phyloP scores from a whole-genome alignment of 2,113 vertebrate species.

The Globicephala melas region DNA sequence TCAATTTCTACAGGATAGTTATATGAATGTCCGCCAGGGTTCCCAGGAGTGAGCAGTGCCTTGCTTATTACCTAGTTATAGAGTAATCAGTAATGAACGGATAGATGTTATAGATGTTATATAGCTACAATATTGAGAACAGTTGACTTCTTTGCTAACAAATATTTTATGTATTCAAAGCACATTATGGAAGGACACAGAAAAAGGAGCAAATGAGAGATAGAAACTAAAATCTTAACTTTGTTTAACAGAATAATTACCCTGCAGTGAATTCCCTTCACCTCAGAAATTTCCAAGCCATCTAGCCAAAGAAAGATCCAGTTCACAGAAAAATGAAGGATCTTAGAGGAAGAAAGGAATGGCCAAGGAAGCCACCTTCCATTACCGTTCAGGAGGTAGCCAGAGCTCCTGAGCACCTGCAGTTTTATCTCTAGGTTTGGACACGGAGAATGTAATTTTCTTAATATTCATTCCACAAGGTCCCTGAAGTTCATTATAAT shows the following conservation, averaged over 20 bases:
- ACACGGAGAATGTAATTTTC: neutral
- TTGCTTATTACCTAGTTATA: neutral
- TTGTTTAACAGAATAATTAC: neutral
- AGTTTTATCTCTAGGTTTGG: neutral
- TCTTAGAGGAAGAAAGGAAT: neutral
- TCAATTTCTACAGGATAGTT: neutral
- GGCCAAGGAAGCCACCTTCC: neutral
- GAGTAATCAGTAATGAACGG: neutral
- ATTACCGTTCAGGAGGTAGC: neutral
- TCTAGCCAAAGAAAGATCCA: neutral
- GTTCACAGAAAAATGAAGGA: neutral
- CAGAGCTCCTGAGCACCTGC: too few relatives aligned
- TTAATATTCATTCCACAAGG: neutral
- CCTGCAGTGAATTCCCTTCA: neutral
- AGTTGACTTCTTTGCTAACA: neutral
- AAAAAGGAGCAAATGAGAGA: neutral
- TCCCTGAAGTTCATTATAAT: neutral
- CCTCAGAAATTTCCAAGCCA: neutral
- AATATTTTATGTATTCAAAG: neutral
- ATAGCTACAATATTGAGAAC: neutral
- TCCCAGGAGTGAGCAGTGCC: neutral
- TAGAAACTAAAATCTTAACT: neutral
- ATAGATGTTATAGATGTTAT: neutral
- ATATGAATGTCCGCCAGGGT: neutral
- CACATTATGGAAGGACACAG: neutral